Evolutionary conservation across 2,113 vertebrate species (phyloP), one percentile per base, ranked within the genome.

Genomic region (Felis chaus): DNA sequence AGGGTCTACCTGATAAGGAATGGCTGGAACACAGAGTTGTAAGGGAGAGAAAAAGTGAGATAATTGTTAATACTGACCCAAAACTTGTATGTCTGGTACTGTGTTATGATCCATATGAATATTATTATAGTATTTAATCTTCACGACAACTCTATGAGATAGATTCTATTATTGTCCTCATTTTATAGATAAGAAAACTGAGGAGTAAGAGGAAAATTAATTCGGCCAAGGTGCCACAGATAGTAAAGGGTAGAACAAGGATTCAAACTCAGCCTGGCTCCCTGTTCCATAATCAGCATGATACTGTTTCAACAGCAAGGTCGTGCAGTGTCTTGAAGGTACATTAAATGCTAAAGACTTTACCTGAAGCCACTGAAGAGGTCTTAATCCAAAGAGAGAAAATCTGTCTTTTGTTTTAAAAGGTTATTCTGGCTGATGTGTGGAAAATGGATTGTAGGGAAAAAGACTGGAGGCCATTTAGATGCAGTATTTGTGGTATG

Each of bases 101-200:
- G 15, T 76, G 15, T 76, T 69, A 14, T 13, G 15, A 2, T 68
- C n/a, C 33, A 6, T 73, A 8, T 80, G 31, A 57, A 18, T 48
- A 33, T 61, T 61, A 61, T 63, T 41, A 18, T 48, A 55, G 23
- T 80, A 27, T n/a, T 71, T 65, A 18, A 4, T 65, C 29, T 89
- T 71, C 9, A 61, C 57, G 7, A 29, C n/a, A 39, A 36, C 10
- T 29, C 65, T 66, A 11, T 66, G 25, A 91, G 36, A 48, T 55
- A 7, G 61, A 19, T 48, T 63, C 83, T 80, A 27, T 45, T 71
- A 36, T 66, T 81, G 45, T 57, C 12, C 55, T 73, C 66, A 39
- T 74, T 94, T 97, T 86, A 79, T 45, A 97, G 90, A 86, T 50
- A 66, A 93, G 66, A 76, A 82, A 87, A 18, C 63, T 71, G 82